Base-by-base conservation (phyloP, 2,797 vertebrate species). In the Carcharodon carcharias region DNA sequence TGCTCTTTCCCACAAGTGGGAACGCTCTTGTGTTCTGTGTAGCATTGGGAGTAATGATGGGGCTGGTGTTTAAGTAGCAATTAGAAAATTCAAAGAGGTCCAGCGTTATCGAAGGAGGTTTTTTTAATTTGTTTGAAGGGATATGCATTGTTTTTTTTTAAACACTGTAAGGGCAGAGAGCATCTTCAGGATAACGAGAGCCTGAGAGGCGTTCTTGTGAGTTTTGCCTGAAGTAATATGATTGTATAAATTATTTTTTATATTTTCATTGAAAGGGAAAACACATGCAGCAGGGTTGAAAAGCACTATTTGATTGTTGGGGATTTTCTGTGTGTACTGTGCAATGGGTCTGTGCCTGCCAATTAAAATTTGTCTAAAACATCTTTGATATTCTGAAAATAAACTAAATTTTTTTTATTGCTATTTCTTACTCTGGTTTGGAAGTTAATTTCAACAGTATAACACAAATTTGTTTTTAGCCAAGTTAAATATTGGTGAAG, bases 311-410 rank as follows among this genome's bases (percentile, higher is more conserved):
- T 93, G 6, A 67, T 26, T 65, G 40, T 93, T 67, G 91, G n/a
- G 73, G n/a, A n/a, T 67, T 67, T 91, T n/a, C 88, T 58, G 35
- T 61, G 35, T 14, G 54, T 54, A 88, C 61, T 21, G n/a, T 93
- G 26, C 16, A 65, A 45, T 67, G 91, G 91, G 63, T 45, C 61
- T 67, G 26, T 45, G 23, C 61, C 18, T 65, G 61, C 63, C 65
- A 67, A 45, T 67, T 40, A 23, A 67, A 93, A 11, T 85, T 6
- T 50, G 63, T 93, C 65, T 67, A 26, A 67, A 45, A 23, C n/a
- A 45, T 45, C 40, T 93, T 93, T 93, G 91, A 28, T 67, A 67
- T 21, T 93, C n/a, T 63, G 63, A 45, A 67, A 93, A 93, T 93
- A 93, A 93, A 93, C 40, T 63, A 92, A 93, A 65, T 67, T 23